Conservation (phyloP, 1,140 invertebrate genomes). For the Heliconius melpomene region DNA sequence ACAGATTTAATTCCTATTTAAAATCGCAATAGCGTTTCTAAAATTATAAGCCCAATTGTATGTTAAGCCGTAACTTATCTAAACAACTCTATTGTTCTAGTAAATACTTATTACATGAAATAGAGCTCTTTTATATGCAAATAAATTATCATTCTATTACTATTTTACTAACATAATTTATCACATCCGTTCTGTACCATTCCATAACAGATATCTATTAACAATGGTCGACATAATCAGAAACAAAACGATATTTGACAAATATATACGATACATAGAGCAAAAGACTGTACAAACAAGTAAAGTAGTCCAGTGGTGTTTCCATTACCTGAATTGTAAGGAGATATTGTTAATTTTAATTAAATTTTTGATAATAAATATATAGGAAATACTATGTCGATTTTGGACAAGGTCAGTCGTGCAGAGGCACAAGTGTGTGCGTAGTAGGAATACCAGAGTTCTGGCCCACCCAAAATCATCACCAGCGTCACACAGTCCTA, state of each 20-base stretch:
- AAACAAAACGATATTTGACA: neutral
- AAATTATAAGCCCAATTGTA: neutral
- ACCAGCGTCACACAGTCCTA: no score
- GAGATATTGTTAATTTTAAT: no score
- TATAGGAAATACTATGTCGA: no score
- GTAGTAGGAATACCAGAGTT: no score
- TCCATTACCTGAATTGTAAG: no score
- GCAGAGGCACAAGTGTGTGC: no score
- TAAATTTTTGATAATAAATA: no score
- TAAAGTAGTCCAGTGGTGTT: neutral
- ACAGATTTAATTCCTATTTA: neutral
- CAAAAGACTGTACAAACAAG: neutral
- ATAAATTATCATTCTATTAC: conserved; percentile 6
- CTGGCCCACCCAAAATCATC: no score
- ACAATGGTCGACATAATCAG: neutral
- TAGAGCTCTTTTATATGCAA: neutral
- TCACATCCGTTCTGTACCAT: conserved; percentile 33
- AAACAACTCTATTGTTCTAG: neutral
- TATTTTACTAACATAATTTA: conserved; percentile 25
- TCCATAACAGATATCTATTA: neutral
- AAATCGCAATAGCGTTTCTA: neutral
- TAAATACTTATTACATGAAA: neutral
- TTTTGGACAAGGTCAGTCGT: no score
- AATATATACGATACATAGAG: neutral
- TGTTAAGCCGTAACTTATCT: neutral